Evolutionary conservation across 2,797 vertebrate genomes (phyloP).

Genomic region (Zalophus californianus): DNA sequence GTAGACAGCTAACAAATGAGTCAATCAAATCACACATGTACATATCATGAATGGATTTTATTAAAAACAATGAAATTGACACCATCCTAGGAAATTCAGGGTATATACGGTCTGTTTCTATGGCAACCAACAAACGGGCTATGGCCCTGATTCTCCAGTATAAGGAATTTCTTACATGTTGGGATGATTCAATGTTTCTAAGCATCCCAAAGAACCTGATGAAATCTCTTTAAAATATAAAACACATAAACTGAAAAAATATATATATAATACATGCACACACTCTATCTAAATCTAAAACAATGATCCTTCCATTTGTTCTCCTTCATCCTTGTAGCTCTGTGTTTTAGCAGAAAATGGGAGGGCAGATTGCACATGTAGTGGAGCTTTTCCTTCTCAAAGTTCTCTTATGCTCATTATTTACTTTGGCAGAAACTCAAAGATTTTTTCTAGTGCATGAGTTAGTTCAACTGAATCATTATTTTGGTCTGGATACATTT

Average conservation of each 20-base stretch:
- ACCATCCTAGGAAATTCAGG: conserved; percentile 31
- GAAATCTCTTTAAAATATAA: conserved; percentile 45
- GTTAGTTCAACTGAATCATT: conserved; percentile 86
- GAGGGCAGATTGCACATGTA: not conserved
- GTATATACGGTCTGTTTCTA: not conserved
- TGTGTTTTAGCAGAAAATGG: not conserved
- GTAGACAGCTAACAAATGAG: not conserved
- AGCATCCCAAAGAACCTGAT: not conserved
- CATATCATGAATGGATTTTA: not conserved
- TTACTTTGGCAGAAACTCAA: conserved; percentile 85
- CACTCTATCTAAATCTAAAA: not conserved
- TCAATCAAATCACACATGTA: not conserved
- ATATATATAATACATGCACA: not conserved
- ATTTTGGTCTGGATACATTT: conserved; percentile 89
- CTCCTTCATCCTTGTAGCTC: not conserved
- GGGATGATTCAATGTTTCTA: not conserved
- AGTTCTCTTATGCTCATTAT: conserved; percentile 51
- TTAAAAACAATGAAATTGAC: conserved; percentile 18
- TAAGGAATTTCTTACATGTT: not conserved
- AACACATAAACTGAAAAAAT: not conserved
- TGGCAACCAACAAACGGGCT: conserved; percentile 1
- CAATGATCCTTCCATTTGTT: not conserved
- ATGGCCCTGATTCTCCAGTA: not conserved
- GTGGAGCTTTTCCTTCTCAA: not conserved
- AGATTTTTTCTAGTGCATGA: conserved; percentile 85